These are phyloP conservation scores for Oxycera nigricornis DNA, from an alignment of 2,888 invertebrate genomes.

Conservation along the genomic window DNA sequence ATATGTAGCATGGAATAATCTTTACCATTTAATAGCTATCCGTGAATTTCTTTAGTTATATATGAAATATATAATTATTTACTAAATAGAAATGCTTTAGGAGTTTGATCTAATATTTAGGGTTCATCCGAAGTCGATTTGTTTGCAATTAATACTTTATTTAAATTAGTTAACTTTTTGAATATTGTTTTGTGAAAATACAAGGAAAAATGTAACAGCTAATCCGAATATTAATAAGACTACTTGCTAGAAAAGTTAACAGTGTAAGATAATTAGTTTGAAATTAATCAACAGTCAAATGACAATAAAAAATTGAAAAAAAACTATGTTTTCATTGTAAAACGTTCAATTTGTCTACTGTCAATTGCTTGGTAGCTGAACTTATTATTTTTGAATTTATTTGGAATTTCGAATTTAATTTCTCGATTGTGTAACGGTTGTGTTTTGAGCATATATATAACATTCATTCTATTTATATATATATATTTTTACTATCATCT, in stretches of 20 bases:
- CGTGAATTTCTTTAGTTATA: not conserved
- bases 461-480: conserved; percentile 1
- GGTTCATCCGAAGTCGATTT: too few species aligned
- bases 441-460: conserved; percentile 14
- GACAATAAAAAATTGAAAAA: not conserved
- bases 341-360: conserved; percentile 24
- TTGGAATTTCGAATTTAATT: conserved; percentile 9
- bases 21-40: not conserved
- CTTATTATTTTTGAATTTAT: conserved; percentile 9
- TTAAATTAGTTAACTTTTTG: too few species aligned
- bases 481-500: conserved; percentile 13
- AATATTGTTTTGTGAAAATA: too few species aligned
- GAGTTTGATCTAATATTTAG: not conserved
- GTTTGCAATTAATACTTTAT: too few species aligned
- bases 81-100: not conserved
- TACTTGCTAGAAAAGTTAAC: conserved; percentile 11
- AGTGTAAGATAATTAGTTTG: not conserved
- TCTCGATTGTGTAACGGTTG: not conserved
- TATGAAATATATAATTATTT: not conserved
- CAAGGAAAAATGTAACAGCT: not conserved
- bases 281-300: conserved; percentile 3
- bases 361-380: conserved; percentile 34
- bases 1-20: too few species aligned
- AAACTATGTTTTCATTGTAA: conserved; percentile 27
- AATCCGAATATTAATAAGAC: not conserved